These are phyloP conservation scores for Drosophila azteca DNA, from an alignment of 1,140 invertebrate species.

Conservation along the genomic window DNA sequence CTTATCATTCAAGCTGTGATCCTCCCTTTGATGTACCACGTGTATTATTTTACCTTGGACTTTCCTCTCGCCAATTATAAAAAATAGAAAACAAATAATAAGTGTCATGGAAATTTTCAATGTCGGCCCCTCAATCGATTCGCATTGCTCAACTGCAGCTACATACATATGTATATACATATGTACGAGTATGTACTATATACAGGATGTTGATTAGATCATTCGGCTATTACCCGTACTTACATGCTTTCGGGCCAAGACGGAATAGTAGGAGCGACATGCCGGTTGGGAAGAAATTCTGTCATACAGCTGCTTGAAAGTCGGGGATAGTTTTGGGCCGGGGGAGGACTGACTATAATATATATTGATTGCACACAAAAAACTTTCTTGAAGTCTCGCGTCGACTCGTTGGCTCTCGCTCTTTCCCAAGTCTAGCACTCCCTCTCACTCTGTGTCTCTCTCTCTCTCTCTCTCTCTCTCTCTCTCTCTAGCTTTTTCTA, in stretches of 20 bases:
- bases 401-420: slow-evolving; percentile 30
- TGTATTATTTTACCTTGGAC: too few species aligned
- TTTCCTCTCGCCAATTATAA: too few species aligned
- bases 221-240: slow-evolving; percentile 28
- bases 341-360: slow-evolving; percentile 32
- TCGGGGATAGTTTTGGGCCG: too few species aligned
- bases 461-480: slow-evolving; percentile 18
- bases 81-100: slow-evolving; percentile 18
- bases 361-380: slow-evolving; percentile 62
- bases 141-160: too few species aligned
- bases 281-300: slow-evolving; percentile 28
- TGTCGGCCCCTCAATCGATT: slow-evolving; percentile 31
- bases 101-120: slow-evolving; percentile 48
- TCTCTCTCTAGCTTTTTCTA: slow-evolving; percentile 15
- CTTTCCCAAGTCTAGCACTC: slow-evolving; percentile 5
- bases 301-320: slow-evolving; percentile 32
- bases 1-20: too few species aligned
- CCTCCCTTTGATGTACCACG: too few species aligned
- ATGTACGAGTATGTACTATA: too few species aligned
- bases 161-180: too few species aligned
- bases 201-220: slow-evolving; percentile 42
- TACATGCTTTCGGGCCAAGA: slow-evolving; percentile 23
- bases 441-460: slow-evolving; percentile 17
- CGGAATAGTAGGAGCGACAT: slow-evolving; percentile 9
- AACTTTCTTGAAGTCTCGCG: slow-evolving; percentile 30